phyloP scores from a whole-genome alignment of 1,140 invertebrate genomes.

The Diuraphis noxia region DNA sequence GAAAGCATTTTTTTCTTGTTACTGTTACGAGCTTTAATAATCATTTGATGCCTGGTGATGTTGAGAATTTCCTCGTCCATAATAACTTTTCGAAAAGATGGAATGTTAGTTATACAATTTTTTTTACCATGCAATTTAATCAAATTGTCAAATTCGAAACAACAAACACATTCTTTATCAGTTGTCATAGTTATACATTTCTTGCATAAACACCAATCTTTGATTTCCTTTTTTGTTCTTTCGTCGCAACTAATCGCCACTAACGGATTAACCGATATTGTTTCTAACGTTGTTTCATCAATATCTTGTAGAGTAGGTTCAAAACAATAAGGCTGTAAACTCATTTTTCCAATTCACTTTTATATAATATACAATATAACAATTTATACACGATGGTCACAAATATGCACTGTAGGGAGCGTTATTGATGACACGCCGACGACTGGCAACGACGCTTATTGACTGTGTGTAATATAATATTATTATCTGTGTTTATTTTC shows the following conservation, averaged over 20 bases:
- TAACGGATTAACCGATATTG: neutral
- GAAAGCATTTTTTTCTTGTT: neutral
- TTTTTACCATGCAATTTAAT: neutral
- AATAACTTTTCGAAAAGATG: conserved; percentile 10
- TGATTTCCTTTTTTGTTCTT: neutral
- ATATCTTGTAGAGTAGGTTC: conserved; percentile 14
- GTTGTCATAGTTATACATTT: neutral
- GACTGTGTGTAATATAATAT: conserved; percentile 14
- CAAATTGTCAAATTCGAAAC: too few species aligned
- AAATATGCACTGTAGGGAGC: neutral
- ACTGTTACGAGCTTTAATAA: conserved; percentile 1
- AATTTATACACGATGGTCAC: neutral
- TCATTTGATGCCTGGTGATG: neutral
- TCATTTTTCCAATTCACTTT: too few species aligned
- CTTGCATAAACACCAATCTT: conserved; percentile 23
- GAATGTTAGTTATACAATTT: conserved; percentile 1
- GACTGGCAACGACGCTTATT: neutral
- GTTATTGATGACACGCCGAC: neutral
- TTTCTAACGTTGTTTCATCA: conserved; percentile 17
- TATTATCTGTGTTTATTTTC: conserved; percentile 18
- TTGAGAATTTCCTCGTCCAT: conserved; percentile 36
- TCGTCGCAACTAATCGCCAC: neutral
- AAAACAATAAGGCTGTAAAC: conserved; percentile 15
- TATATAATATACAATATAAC: too few species aligned
- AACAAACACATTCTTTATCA: conserved; percentile 33